phyloP scores from a whole-genome alignment of 2,113 vertebrate species.

The Empidonax alnorum region DNA sequence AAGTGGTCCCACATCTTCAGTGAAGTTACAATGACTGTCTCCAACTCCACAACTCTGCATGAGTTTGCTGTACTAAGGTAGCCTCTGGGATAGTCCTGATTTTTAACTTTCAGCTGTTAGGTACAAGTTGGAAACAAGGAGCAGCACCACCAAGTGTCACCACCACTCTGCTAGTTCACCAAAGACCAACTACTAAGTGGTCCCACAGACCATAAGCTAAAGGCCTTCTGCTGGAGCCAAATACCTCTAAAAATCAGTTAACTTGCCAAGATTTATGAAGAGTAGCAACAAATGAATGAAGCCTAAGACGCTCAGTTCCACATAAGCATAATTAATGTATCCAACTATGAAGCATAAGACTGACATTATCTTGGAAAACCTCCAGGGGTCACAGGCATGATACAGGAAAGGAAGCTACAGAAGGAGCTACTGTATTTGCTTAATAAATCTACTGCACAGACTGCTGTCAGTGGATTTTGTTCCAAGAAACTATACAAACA shows the following conservation, averaged over 20 bases:
- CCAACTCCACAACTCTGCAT: not conserved
- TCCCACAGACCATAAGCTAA: not conserved
- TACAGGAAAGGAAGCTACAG: slow-evolving; percentile 40
- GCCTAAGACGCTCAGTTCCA: not conserved
- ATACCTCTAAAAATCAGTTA: not conserved
- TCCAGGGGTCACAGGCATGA: slow-evolving; percentile 31
- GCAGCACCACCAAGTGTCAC: not conserved
- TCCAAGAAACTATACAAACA: slow-evolving; percentile 60
- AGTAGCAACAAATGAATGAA: not conserved
- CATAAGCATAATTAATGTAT: slow-evolving; percentile 45
- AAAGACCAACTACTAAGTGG: not conserved
- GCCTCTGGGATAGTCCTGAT: not conserved
- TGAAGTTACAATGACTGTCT: not conserved
- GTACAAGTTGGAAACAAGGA: not conserved
- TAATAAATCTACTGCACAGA: slow-evolving; percentile 35
- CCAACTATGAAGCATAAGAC: slow-evolving; percentile 9
- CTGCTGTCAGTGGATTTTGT: slow-evolving; percentile 29
- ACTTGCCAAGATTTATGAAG: not conserved
- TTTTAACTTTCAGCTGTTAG: not conserved
- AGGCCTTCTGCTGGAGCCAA: not conserved
- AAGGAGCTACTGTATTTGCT: slow-evolving; percentile 49
- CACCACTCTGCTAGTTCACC: not conserved
- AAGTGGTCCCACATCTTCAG: not conserved
- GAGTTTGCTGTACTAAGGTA: not conserved
- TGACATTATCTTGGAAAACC: slow-evolving; percentile 53